Percentiles rank a stretch among this genome's conserved stretches.
These are phyloP conservation scores for Myotis lucifugus DNA, from an alignment of 2,113 vertebrate species.

Conservation along the genomic window DNA sequence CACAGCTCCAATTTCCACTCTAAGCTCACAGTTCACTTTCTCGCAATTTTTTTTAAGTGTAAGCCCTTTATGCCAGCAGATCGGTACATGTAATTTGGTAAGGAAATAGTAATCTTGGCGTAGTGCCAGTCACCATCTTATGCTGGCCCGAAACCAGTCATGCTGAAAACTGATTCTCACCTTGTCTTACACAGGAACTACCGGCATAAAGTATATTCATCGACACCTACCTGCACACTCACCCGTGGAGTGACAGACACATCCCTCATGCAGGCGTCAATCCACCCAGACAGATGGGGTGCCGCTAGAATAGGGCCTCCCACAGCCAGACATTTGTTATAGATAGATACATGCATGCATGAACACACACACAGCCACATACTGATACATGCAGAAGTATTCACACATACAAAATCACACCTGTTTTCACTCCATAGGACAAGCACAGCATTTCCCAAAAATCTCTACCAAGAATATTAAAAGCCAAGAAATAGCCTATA, in stretches of 20 bases:
- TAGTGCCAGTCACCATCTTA: constrained; percentile 36
- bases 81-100: not conserved
- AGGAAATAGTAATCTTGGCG: constrained; percentile 54
- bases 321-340: not conserved
- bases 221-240: not conserved
- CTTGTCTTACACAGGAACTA: constrained; percentile 37
- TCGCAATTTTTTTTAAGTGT: not conserved
- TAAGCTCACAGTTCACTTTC: constrained; percentile 46
- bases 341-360: rapidly evolving
- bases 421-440: not conserved
- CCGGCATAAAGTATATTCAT: not conserved
- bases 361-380: not conserved
- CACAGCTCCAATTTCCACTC: constrained; percentile 5
- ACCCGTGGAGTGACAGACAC: not conserved
- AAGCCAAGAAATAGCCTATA: not conserved
- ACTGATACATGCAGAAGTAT: not conserved
- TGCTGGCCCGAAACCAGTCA: constrained; percentile 53
- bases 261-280: not conserved
- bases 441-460: not conserved
- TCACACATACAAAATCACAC: not conserved
- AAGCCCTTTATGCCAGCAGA: constrained; percentile 6
- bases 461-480: not conserved
- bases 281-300: not conserved
- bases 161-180: constrained; percentile 56
- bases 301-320: not conserved